Base-by-base conservation (phyloP, 1,140 invertebrate genomes). In the Lanistes nyassanus region DNA sequence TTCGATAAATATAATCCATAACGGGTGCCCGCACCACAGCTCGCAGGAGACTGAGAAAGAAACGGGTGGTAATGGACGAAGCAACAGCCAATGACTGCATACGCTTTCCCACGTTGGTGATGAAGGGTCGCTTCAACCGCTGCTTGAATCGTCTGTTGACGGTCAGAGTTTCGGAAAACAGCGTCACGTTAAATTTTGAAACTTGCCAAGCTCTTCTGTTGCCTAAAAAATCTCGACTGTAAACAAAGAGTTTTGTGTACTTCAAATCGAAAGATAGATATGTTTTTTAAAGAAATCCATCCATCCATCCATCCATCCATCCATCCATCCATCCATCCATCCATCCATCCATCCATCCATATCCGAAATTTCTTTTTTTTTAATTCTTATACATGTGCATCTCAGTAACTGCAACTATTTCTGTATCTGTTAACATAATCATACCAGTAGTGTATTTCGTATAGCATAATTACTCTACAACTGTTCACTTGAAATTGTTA, bases 291-390 rank as follows among this genome's bases (percentile, higher is more conserved):
- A 16, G 34, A 29, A 29, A 66, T 66, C 64, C 64, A 66, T 66
- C 64, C 64, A 66, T 66, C 64, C 64, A 66, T 66, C 64, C 64
- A 66, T 66, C 64, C 64, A 66, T 66, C 64, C 64, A 34, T 66
- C 64, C 64, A 34, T 66, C 64, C 64, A 66, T 66, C 64, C 64
- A 66, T 66, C 64, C 64, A 66, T 66, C 64, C 64, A 66, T 66
- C 64, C 64, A 34, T 66, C 64, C 64, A 66, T 66, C 29, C 26
- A 66, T 66, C 64, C 26, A 66, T 34, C 64, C 64, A 66, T 36
- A 23, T 31, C n/a, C 31, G 23, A 23, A 62, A 55, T 55, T n/a
- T n/a, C 13, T 55, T n/a, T n/a, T 55, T 55, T n/a, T n/a, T n/a
- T n/a, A n/a, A n/a, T n/a, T n/a, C n/a, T n/a, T n/a, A n/a, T n/a